These are phyloP conservation scores for Pelagia noctiluca DNA, from an alignment of 30 jellyfish, hydroid and myxozoan genomes.

Conservation along the genomic window DNA sequence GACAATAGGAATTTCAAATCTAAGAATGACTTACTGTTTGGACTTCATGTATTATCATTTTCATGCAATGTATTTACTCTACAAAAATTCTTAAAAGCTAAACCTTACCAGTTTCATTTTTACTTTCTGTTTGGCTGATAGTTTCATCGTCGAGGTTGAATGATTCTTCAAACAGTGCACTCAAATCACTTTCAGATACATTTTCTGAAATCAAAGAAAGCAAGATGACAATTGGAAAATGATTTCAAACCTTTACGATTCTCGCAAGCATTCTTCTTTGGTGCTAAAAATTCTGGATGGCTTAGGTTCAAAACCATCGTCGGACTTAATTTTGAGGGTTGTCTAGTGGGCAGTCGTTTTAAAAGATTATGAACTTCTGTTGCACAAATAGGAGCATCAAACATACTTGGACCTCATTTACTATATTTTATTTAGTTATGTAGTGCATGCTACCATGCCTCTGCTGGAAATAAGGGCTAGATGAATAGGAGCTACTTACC, in stretches of 20 bases:
- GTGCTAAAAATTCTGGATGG: no score
- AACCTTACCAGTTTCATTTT: neutral
- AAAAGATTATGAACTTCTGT: neutral
- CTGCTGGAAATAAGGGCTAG: no score
- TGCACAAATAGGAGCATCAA: neutral
- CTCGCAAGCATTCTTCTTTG: no score
- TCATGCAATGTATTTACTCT: neutral
- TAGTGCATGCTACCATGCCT: no score
- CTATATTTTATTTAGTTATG: no score
- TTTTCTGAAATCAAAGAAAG: neutral
- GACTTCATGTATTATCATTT: neutral
- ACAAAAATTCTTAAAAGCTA: no score
- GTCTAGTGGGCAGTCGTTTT: neutral
- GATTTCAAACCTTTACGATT: no score
- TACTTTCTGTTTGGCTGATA: neutral
- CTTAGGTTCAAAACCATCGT: no score
- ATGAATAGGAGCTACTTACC: no score
- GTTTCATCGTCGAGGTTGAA: neutral
- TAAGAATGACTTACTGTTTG: neutral
- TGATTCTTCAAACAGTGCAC: neutral
- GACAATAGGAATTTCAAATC: neutral
- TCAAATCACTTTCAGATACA: neutral
- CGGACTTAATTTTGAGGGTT: no score
- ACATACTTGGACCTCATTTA: no score
- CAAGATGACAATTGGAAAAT: no score